phyloP scores from a whole-genome alignment of 1,140 invertebrate species.

The Mizuhopecten yessoensis region DNA sequence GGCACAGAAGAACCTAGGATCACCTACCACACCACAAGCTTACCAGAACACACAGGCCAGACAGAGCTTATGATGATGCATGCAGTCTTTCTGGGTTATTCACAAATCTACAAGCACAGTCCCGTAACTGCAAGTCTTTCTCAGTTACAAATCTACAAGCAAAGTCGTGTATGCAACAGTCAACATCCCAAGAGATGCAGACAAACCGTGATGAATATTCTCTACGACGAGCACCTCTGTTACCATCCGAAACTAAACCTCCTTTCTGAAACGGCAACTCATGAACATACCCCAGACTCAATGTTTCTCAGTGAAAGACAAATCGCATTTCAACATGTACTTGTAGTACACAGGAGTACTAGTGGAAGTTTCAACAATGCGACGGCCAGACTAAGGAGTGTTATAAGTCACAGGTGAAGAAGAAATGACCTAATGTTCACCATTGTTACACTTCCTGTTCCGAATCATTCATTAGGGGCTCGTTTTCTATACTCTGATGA shows the following conservation, averaged over 20 bases:
- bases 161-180: neutral
- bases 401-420: neutral
- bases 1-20: neutral
- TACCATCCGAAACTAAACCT: neutral
- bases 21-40: neutral
- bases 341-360: too few relatives aligned
- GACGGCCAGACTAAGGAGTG: neutral
- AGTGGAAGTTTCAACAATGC: neutral
- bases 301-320: neutral
- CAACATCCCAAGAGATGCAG: neutral
- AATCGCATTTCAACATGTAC: too few relatives aligned
- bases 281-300: neutral
- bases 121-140: too few relatives aligned
- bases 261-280: neutral
- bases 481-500: constrained; percentile 3
- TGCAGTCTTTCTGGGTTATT: neutral
- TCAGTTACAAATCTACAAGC: neutral
- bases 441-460: constrained; percentile 2
- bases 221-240: neutral
- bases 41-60: neutral
- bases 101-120: too few relatives aligned
- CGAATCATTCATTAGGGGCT: neutral
- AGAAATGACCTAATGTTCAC: neutral
- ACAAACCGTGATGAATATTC: neutral
- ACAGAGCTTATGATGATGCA: neutral